Evolutionary conservation across 2,888 invertebrate species (phyloP).

Genomic region (Xylophagus ater): DNA sequence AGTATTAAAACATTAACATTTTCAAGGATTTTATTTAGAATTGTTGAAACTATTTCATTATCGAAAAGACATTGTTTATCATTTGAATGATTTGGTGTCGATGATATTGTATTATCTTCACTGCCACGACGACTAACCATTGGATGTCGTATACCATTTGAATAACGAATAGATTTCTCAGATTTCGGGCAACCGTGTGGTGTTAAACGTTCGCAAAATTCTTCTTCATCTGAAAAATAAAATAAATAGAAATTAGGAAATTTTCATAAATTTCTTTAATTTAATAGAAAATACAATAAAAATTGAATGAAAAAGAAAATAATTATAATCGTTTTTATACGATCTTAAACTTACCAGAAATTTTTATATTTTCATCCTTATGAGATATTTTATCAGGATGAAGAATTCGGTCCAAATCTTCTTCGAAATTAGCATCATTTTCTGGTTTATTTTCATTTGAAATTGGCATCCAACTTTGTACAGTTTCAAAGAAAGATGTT

Average conservation of each 20-base stretch:
- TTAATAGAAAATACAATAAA: background rate
- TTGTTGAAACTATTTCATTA: slow-evolving; percentile 24
- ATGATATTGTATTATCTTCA: slow-evolving; percentile 19
- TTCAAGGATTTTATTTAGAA: slow-evolving; percentile 29
- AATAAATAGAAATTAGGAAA: background rate
- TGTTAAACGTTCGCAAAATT: slow-evolving; percentile 25
- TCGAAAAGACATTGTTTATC: slow-evolving; percentile 12
- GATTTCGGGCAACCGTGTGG: slow-evolving; percentile 22
- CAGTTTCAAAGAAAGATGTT: too few species aligned
- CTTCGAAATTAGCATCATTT: slow-evolving; percentile 10
- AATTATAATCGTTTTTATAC: background rate
- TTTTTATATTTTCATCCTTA: background rate
- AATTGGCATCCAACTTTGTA: too few species aligned
- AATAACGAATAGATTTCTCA: background rate
- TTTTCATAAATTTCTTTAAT: background rate
- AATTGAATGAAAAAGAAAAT: background rate
- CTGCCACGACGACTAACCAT: too few species aligned
- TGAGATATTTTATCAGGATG: slow-evolving; percentile 19
- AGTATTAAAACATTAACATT: slow-evolving; percentile 46
- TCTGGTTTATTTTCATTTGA: too few species aligned
- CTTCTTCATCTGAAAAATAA: slow-evolving; percentile 10
- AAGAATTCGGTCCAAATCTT: slow-evolving; percentile 27
- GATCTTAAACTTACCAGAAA: too few species aligned
- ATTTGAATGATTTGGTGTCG: background rate
- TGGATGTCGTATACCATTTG: slow-evolving; percentile 1